Evolutionary conservation across 2,888 invertebrate genomes (phyloP), one percentile per base, ranked within the genome.

Genomic region (Eupithecia centaureata): DNA sequence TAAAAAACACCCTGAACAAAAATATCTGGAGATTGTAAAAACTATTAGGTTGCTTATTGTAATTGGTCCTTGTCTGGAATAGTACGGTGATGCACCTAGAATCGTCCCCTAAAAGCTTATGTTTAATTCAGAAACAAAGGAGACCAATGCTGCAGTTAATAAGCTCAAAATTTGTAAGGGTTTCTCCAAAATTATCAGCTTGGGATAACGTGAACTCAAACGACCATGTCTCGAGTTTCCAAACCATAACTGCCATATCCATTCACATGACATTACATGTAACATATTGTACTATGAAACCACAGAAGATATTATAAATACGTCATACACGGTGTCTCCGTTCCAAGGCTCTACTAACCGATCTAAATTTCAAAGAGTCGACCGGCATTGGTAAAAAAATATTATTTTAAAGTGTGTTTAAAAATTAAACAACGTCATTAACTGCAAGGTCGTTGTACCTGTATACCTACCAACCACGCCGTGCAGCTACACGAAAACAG

Each of bases 261-360:
- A 38, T 63, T 63, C 66, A 63, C 58, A 58, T 64, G 63, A 63
- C 70, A 66, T 70, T 61, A 66, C 63, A 62, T 27, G 71, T 73
- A 72, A 78, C 79, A 78, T 70, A 70, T 70, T 60, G 69, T 66
- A 69, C 59, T 42, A 35, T 62, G 30, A 56, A 52, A 56, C 54
- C 57, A 30, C 32, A 57, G 32, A 57, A 32, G 57, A 57, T 22
- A 32, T 57, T 57, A 57, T 18, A 32, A 57, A 32, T 18, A 33
- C 10, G 18, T 12, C 47, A 22, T 47, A 47, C 47, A 47, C 3
- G 47, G 22, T 47, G 18, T 22, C 47, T 47, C 47, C 47, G 22
- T 47, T 47, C 47, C 47, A 47, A 18, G 10, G 10, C 12, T n/a
- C 10, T 18, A 42, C 10, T 18, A 42, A 18, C 3, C 18, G 18